Percentiles rank a stretch among this genome's conserved stretches.
Evolutionary conservation across 2,113 vertebrate genomes (phyloP).

Genomic region (Danionella cerebrum): DNA sequence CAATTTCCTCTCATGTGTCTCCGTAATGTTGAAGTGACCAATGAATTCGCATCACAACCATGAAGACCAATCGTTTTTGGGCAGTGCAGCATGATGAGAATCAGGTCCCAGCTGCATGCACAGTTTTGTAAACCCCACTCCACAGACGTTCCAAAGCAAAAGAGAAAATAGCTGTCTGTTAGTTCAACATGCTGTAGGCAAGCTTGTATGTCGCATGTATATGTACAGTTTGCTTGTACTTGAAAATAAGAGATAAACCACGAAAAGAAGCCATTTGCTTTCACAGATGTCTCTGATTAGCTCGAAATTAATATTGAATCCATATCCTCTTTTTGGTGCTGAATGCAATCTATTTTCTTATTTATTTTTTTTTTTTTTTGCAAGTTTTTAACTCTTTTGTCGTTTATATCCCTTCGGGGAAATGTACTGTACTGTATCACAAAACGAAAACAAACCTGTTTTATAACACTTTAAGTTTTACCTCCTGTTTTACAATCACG

Average conservation of each 20-base stretch:
- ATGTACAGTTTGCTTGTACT: conserved; percentile 99
- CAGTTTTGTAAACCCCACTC: conserved; percentile 72
- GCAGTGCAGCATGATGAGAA: conserved; percentile 86
- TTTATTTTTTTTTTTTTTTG: conserved; percentile 18
- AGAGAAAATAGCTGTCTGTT: conserved; percentile 89
- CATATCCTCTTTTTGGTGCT: conserved; percentile 73
- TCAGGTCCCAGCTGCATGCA: conserved; percentile 93
- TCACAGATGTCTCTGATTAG: conserved; percentile 78
- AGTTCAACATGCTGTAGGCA: conserved; percentile 87
- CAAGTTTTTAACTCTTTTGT: conserved; percentile 43
- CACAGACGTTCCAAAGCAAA: conserved; percentile 57
- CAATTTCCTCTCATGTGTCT: conserved; percentile 63
- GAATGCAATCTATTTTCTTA: conserved; percentile 66
- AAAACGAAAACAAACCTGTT: conserved; percentile 77
- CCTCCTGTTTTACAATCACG: conserved; percentile 65
- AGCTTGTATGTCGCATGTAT: conserved; percentile 99
- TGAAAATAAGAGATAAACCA: conserved; percentile 82
- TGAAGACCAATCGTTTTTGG: conserved; percentile 66
- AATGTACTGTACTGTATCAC: conserved; percentile 80
- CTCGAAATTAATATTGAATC: conserved; percentile 52
- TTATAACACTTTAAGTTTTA: no score
- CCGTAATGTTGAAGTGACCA: conserved; percentile 67
- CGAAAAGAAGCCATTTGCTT: conserved; percentile 96
- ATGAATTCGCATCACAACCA: conserved; percentile 57
- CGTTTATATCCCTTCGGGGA: conserved; percentile 74